Evolutionary conservation across 2,888 invertebrate genomes (phyloP).

Genomic region (Poecilobothrus nobilitatus): DNA sequence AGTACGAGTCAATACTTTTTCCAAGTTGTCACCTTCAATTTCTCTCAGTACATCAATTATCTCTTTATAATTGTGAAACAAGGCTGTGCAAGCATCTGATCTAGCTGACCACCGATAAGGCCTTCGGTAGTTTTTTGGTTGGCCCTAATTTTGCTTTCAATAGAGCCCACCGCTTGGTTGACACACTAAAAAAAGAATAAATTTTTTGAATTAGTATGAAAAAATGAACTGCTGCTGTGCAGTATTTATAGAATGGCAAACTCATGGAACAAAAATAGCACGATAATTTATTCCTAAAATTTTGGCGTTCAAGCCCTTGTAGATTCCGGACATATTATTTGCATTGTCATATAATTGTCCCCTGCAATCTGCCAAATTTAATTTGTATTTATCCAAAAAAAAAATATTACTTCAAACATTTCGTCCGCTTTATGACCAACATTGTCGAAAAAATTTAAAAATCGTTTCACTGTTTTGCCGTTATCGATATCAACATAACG

Average conservation of each 20-base stretch:
- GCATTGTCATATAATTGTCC: constrained; percentile 30
- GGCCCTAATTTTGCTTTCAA: no score
- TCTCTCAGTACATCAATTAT: not conserved
- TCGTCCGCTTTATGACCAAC: not conserved
- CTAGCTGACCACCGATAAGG: constrained; percentile 10
- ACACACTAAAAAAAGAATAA: no score
- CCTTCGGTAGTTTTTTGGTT: not conserved
- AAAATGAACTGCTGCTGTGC: constrained; percentile 5
- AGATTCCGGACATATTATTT: constrained; percentile 30
- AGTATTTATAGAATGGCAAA: constrained; percentile 28
- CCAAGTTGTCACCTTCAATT: no score
- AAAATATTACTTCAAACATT: not conserved
- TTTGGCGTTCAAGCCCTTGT: constrained; percentile 30
- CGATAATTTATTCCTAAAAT: constrained; percentile 28
- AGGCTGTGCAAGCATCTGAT: not conserved
- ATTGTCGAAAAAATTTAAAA: no score
- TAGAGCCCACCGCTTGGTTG: no score
- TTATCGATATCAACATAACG: not conserved
- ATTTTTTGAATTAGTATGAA: no score
- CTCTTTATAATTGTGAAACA: not conserved
- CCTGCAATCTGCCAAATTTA: constrained; percentile 8
- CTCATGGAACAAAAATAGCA: constrained; percentile 30
- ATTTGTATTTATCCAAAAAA: not conserved
- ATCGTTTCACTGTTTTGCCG: no score
- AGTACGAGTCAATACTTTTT: no score